Evolutionary conservation across 2,888 invertebrate species (phyloP).

Genomic region (Leptodirus hochenwartii): DNA sequence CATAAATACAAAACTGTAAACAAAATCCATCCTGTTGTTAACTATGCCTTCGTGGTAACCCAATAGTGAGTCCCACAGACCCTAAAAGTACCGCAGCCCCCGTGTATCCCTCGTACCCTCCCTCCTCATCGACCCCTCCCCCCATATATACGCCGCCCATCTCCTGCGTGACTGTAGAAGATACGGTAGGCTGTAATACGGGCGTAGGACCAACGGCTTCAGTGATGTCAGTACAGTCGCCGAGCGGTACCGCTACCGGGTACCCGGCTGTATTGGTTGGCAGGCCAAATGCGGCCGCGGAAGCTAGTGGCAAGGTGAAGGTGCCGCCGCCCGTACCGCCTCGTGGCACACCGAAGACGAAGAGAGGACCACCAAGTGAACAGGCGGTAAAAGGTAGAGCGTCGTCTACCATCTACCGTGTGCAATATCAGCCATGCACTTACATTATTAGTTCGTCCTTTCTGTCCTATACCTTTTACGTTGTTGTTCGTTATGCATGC

Average conservation of each 20-base stretch:
- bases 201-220: background rate
- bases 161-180: background rate
- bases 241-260: constrained; percentile 34
- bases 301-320: constrained; percentile 44
- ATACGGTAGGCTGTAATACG: background rate
- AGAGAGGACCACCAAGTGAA: too few relatives aligned
- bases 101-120: too few relatives aligned
- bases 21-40: too few relatives aligned
- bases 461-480: too few relatives aligned
- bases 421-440: too few relatives aligned
- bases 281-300: constrained; percentile 21
- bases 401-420: constrained; percentile 4
- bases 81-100: too few relatives aligned
- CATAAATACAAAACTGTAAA: too few relatives aligned
- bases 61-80: constrained; percentile 13
- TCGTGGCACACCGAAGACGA: constrained; percentile 54
- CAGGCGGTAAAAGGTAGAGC: constrained; percentile 14
- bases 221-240: constrained; percentile 27
- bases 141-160: background rate
- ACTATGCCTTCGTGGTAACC: too few relatives aligned
- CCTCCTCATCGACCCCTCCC: constrained; percentile 10
- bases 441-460: too few relatives aligned
- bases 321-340: constrained; percentile 82
- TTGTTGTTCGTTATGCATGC: too few relatives aligned
- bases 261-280: constrained; percentile 64